phyloP scores from a whole-genome alignment of 2,113 vertebrate genomes.

The Apteryx owenii region DNA sequence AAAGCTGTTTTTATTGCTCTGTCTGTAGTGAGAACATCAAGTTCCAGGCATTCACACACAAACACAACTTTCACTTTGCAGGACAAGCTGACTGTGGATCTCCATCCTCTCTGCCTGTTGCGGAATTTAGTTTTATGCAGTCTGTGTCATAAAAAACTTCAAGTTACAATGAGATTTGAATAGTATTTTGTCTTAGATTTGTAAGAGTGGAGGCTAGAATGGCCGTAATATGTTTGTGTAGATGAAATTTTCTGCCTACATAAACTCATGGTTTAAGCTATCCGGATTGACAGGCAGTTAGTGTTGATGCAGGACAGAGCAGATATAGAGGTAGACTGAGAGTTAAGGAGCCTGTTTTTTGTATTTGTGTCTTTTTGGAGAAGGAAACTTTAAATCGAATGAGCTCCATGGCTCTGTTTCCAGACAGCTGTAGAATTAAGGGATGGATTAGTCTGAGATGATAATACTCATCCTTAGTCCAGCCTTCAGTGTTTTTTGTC shows the following conservation, averaged over 20 bases:
- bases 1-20: slow-evolving; percentile 71
- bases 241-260: neutral
- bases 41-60: slow-evolving; percentile 51
- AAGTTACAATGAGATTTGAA: neutral
- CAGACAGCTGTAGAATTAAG: neutral
- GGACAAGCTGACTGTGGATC: neutral
- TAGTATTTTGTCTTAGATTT: neutral
- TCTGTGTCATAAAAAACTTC: slow-evolving; percentile 40
- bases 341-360: neutral
- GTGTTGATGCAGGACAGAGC: neutral
- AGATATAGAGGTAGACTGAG: neutral
- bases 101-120: neutral
- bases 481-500: neutral
- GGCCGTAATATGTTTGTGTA: neutral
- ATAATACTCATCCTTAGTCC: neutral
- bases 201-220: neutral
- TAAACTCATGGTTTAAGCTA: neutral
- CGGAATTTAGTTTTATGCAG: neutral
- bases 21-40: slow-evolving; percentile 71
- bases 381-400: neutral
- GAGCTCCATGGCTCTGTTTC: neutral
- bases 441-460: neutral
- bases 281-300: neutral
- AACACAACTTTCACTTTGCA: slow-evolving; percentile 42
- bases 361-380: neutral